phyloP scores from a whole-genome alignment of 2,797 vertebrate genomes.

The Mus minutoides region DNA sequence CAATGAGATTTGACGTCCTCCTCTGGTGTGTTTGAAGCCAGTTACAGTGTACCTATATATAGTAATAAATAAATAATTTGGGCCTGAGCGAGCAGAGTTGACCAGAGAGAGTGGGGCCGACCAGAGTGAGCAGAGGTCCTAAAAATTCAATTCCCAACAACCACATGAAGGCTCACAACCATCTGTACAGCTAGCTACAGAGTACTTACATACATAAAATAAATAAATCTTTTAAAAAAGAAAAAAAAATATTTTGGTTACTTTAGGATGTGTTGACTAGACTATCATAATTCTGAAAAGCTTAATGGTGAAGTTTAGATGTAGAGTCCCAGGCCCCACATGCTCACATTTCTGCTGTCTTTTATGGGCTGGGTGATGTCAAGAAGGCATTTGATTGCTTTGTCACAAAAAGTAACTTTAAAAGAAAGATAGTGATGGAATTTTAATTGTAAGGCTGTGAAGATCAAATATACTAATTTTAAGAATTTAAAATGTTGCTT shows the following conservation, averaged over 20 bases:
- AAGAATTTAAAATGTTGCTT: neutral
- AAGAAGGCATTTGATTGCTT: neutral
- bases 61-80: too few species aligned
- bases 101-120: too few species aligned
- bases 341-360: neutral
- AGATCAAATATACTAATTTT: conserved; percentile 26
- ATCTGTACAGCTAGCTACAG: too few species aligned
- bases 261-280: neutral
- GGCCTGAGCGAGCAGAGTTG: too few species aligned
- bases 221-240: too few species aligned
- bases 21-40: too few species aligned
- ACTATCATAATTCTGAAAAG: neutral
- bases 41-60: too few species aligned
- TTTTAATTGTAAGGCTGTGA: neutral
- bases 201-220: too few species aligned
- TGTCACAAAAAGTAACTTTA: neutral
- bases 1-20: too few species aligned
- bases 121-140: too few species aligned
- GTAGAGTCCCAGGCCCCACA: neutral
- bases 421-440: neutral
- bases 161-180: too few species aligned
- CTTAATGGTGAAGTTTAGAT: neutral
- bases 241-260: neutral
- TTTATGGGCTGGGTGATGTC: neutral
- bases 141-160: too few species aligned